Conservation (phyloP, 2,797 vertebrate species). For the Rhinatrema bivittatum region DNA sequence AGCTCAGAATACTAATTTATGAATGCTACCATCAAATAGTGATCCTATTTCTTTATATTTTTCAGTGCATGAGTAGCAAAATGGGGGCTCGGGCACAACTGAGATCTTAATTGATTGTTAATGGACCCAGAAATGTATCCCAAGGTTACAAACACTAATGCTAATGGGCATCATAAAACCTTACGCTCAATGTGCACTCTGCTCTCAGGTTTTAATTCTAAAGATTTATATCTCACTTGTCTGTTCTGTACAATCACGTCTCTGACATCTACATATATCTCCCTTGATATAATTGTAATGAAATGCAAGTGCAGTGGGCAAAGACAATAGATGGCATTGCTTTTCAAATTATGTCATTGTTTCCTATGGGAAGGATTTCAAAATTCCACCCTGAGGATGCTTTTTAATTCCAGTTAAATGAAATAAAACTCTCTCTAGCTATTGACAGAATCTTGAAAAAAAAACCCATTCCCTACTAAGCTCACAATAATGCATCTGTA, state of each 20-base stretch:
- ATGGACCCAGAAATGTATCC: conserved; percentile 12
- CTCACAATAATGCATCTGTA: conserved; percentile 23
- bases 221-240: conserved; percentile 28
- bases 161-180: no score
- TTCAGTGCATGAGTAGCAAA: no score
- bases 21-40: no score
- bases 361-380: conserved; percentile 35
- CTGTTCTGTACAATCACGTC: conserved; percentile 6
- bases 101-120: conserved; percentile 16
- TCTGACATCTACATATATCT: conserved; percentile 9
- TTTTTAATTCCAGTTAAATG: conserved; percentile 35
- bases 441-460: conserved; percentile 27
- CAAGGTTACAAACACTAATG: conserved; percentile 18
- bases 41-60: no score
- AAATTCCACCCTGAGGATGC: conserved; percentile 29
- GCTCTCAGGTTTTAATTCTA: conserved; percentile 27
- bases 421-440: conserved; percentile 36
- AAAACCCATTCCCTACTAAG: conserved; percentile 34
- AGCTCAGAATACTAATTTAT: no score
- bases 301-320: conserved; percentile 24
- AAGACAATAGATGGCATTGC: conserved; percentile 25
- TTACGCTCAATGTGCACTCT: conserved; percentile 12
- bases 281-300: conserved; percentile 18
- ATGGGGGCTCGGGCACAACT: conserved; percentile 1
- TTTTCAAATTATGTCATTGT: conserved; percentile 33